phyloP scores from a whole-genome alignment of 2,888 invertebrate species.

The Melieria omissa region DNA sequence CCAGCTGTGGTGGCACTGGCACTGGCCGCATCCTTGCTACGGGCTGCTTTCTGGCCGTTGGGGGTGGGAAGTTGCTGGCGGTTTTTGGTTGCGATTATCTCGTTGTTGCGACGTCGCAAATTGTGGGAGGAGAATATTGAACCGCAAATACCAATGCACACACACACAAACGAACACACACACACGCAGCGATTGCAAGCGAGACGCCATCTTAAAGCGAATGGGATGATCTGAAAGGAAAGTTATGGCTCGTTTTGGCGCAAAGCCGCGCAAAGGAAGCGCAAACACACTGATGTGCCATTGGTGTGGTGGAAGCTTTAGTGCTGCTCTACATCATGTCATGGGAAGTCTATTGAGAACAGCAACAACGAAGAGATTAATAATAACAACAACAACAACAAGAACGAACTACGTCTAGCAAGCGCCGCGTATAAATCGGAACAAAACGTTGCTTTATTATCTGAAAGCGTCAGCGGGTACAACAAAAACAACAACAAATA shows the following conservation, averaged over 20 bases:
- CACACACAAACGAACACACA: conserved; percentile 26
- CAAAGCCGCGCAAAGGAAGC: neutral
- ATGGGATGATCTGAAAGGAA: conserved; percentile 35
- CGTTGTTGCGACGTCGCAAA: neutral
- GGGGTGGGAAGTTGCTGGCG: neutral
- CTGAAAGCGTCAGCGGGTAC: neutral
- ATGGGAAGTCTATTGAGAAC: neutral
- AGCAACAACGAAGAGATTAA: neutral
- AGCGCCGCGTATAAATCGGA: neutral
- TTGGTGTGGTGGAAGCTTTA: neutral
- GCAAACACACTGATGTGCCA: neutral
- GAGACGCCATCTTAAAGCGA: conserved; percentile 34
- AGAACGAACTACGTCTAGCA: neutral
- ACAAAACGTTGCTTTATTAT: neutral
- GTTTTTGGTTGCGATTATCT: conserved; percentile 41
- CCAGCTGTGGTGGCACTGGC: conserved; percentile 37
- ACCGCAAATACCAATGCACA: conserved; percentile 32
- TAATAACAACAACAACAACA: conserved; percentile 8
- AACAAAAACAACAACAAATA: conserved; percentile 19
- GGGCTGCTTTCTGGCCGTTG: too few relatives aligned
- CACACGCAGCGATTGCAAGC: neutral
- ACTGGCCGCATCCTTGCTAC: conserved; percentile 45
- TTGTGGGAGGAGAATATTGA: conserved; percentile 48
- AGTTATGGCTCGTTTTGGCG: neutral
- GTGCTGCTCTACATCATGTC: neutral